Evolutionary conservation across 2,797 vertebrate genomes (phyloP).

Genomic region (Nyctalus aviator): DNA sequence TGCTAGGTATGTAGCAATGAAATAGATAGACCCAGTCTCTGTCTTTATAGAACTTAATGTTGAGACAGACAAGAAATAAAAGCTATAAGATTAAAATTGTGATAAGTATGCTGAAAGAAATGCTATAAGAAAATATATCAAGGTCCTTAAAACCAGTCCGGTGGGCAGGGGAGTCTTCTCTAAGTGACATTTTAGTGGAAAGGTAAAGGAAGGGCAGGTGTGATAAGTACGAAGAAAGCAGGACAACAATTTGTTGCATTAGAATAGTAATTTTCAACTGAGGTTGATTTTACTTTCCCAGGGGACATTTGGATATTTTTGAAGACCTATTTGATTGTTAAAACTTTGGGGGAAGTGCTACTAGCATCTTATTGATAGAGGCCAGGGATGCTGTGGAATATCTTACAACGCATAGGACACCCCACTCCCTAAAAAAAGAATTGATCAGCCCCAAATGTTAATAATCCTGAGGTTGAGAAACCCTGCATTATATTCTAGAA

Average conservation of each 20-base stretch:
- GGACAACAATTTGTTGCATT: not conserved
- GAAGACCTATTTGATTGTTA: not conserved
- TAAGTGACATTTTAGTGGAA: conserved; percentile 35
- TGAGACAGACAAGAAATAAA: conserved; percentile 27
- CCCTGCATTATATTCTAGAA: not conserved
- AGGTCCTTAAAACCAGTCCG: not conserved
- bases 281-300: not conserved
- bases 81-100: conserved; percentile 24
- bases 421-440: not conserved
- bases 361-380: not conserved
- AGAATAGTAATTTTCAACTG: not conserved
- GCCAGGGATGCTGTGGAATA: not conserved
- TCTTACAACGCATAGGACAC: not conserved
- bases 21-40: not conserved
- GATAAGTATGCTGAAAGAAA: not conserved
- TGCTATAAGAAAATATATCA: not conserved
- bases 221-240: not conserved
- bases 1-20: not conserved
- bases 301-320: not conserved
- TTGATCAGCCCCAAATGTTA: not conserved
- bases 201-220: not conserved
- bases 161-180: not conserved
- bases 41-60: conserved; percentile 45
- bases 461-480: not conserved
- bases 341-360: not conserved